A percentile compares a stretch with the other conserved stretches of the same genome.
These are phyloP conservation scores for Ophonus ardosiacus DNA, from an alignment of 2,888 invertebrate species.

Conservation along the genomic window DNA sequence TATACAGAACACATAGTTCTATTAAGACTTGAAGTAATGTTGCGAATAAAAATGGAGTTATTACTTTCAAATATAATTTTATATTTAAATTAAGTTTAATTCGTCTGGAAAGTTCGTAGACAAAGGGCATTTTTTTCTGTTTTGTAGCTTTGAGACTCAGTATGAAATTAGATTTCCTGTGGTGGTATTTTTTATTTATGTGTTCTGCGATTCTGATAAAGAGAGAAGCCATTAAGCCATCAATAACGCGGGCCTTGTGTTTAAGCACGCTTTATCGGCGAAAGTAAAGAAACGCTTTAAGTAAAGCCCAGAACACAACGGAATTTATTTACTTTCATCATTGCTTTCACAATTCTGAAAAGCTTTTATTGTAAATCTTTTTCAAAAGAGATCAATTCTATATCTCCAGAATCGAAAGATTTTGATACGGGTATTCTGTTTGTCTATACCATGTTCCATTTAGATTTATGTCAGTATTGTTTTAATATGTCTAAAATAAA, in stretches of 20 bases:
- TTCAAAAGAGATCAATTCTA: slow-evolving; percentile 50
- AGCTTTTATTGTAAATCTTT: slow-evolving; percentile 58
- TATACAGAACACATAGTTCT: background rate
- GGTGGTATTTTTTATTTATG: slow-evolving; percentile 26
- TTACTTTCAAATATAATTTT: background rate
- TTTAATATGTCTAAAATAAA: too few species aligned
- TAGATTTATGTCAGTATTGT: too few species aligned
- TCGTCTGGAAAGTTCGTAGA: background rate
- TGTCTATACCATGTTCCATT: background rate
- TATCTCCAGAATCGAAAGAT: slow-evolving; percentile 42
- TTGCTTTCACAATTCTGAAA: slow-evolving; percentile 39
- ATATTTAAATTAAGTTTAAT: background rate
- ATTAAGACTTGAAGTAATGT: background rate
- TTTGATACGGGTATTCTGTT: background rate
- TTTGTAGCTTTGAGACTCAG: background rate
- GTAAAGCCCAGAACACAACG: slow-evolving; percentile 33
- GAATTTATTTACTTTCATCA: slow-evolving; percentile 53
- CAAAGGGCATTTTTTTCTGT: background rate
- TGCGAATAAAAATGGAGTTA: background rate
- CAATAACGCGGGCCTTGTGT: slow-evolving; percentile 15
- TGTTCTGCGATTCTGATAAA: background rate
- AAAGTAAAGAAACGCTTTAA: background rate
- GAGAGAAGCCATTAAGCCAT: slow-evolving; percentile 19
- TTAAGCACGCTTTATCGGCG: slow-evolving; percentile 25
- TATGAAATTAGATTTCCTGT: background rate